Base-by-base conservation (phyloP, 1,140 invertebrate genomes). In the Drosophila serrata region DNA sequence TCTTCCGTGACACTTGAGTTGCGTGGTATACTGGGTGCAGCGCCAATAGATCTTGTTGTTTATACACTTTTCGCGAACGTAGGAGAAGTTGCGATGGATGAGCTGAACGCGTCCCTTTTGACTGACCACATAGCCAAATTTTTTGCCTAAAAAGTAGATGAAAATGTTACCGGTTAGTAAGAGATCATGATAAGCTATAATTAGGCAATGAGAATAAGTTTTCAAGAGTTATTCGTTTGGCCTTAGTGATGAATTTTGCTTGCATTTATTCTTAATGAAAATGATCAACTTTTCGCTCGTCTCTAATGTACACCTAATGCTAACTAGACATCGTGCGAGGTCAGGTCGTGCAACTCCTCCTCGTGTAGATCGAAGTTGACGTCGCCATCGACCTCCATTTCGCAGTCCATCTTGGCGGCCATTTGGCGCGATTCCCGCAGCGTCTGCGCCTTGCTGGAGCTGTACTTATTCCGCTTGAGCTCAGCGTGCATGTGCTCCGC, bases 381-480 rank as follows among this genome's bases (percentile, higher is more conserved):
- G 43, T 70, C 76, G 40, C 84, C 78, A 4, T 59, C 46, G 12
- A 49, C 63, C 39, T 90, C 90, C 55, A 88, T 63, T 7, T 88
- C 82, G 11, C 84, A 86, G 4, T 86, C 82, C 22, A 86, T 45
- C 40, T 86, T 86, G 4, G 37, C 9, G 15, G 42, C 15, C 40
- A 68, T 60, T 29, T 84, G 84, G 1, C 61, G 62, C 6, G 68
- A 27, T 17, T 87, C 80, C 6, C 77, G 67, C 33, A 74, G 49
- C 3, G 58, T 78, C 15, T 90, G 85, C n/a, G 70, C 67, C 57
- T 92, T 92, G 70, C 72, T 91, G 13, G 84, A 88, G 27, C 90
- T 90, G 43, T 93, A 93, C 43, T 93, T 93, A 27, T 91, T 93
- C 6, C 90, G 79, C 51, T 92, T 93, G 3, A 92, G 72, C 37